A percentile compares a stretch with the other conserved stretches of the same genome.
These are phyloP conservation scores for Rhinichthys klamathensis DNA, from an alignment of 2,113 vertebrate genomes.

Conservation along the genomic window DNA sequence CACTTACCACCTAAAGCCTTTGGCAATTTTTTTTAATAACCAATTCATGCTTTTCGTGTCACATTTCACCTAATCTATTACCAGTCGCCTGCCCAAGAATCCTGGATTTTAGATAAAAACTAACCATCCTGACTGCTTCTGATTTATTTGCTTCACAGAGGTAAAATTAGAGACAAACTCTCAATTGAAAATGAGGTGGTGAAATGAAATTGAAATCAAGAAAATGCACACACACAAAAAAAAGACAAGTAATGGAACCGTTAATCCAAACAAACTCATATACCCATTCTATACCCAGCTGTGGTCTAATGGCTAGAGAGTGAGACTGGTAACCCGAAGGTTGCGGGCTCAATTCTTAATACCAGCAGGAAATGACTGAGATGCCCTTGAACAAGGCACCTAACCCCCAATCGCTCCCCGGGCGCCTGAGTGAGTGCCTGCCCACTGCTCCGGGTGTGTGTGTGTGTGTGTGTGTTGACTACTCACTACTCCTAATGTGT, in stretches of 20 bases:
- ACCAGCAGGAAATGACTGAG: too few relatives aligned
- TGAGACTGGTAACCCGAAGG: too few relatives aligned
- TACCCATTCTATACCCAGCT: not conserved
- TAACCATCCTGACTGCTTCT: not conserved
- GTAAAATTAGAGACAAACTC: not conserved
- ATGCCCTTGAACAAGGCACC: too few relatives aligned
- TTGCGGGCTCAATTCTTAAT: too few relatives aligned
- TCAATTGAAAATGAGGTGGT: too few relatives aligned
- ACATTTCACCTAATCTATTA: not conserved
- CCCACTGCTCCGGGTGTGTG: too few relatives aligned
- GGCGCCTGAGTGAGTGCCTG: too few relatives aligned
- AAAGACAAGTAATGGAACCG: too few relatives aligned
- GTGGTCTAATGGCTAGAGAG: too few relatives aligned
- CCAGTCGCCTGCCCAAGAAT: not conserved
- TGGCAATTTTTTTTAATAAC: not conserved
- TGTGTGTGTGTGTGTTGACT: too few relatives aligned
- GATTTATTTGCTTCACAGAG: not conserved
- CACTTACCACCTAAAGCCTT: not conserved
- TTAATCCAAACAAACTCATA: not conserved
- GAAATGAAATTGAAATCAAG: not conserved
- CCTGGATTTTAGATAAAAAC: not conserved
- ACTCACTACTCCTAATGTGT: too few relatives aligned
- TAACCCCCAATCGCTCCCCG: too few relatives aligned
- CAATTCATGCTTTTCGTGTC: not conserved
- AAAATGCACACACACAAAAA: not conserved